Base-by-base conservation (phyloP, 2,113 vertebrate genomes). In the Cavia porcellus region DNA sequence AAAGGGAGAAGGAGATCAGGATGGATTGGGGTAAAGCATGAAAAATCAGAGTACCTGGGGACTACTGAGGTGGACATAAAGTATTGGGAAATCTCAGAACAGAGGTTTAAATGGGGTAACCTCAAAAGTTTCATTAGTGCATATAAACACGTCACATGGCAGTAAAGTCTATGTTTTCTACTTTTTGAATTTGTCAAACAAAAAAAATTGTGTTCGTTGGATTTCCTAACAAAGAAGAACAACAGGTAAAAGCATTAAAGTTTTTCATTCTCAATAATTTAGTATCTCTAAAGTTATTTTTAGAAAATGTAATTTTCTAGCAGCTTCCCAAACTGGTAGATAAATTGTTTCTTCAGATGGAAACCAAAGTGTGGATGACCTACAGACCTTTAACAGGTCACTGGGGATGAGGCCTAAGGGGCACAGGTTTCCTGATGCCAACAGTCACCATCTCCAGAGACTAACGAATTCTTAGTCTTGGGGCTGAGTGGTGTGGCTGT, bases 1-100 rank as follows among this genome's bases (percentile, higher is more conserved):
- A 66, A 98, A 98, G 97, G 94, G 70, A 98, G 90, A 98, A n/a
- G 47, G 7, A 87, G 5, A 79, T 90, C 7, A 89, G 88, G 91
- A 90, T 57, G 28, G 3, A 13, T 84, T 25, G 45, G 25, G 85
- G 82, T 62, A 96, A 86, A 14, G 66, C 87, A 5, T 0, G 55
- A 95, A 89, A 79, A 62, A 45, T 50, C 81, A 85, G 84, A 96
- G 74, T 25, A 90, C 50, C 55, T 79, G 70, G 80, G 94, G 89
- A 35, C 61, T 85, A 82, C 14, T 32, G 45, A 94, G 82, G 50
- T 35, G 86, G 57, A 52, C 66, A 89, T 77, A 86, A 0, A 97
- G 30, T 61, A 95, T 0, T 59, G 90, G 89, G 61, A 82, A 50
- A 15, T 91, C 92, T 70, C 52, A 93, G 94, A 94, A 92, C 50